These are phyloP conservation scores for Drosophila formosana DNA, from an alignment of 2,888 invertebrate species.

Conservation along the genomic window DNA sequence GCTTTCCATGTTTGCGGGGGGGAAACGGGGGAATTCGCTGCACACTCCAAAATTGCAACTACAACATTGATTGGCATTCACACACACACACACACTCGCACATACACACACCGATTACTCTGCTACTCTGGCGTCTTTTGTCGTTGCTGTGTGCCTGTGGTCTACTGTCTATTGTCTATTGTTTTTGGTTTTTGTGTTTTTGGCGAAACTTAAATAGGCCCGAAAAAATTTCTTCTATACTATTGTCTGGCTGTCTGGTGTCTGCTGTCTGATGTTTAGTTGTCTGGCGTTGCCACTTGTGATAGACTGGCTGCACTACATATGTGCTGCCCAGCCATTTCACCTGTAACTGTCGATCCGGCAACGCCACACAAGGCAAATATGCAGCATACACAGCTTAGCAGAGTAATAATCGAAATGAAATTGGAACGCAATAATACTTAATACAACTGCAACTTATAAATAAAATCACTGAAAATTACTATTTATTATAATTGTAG, in stretches of 20 bases:
- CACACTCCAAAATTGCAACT: slow-evolving; percentile 28
- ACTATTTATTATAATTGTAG: no score
- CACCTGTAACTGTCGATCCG: neutral
- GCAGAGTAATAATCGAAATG: neutral
- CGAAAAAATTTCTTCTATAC: slow-evolving; percentile 59
- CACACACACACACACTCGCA: slow-evolving; percentile 6
- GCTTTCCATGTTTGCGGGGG: slow-evolving; percentile 86
- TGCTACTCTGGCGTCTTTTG: neutral
- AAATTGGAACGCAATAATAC: no score
- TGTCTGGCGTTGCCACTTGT: slow-evolving; percentile 32
- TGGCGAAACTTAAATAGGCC: slow-evolving; percentile 31
- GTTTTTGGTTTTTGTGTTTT: slow-evolving; percentile 15
- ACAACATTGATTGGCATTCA: slow-evolving; percentile 47
- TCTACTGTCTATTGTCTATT: neutral
- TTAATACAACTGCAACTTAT: no score
- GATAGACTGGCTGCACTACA: no score
- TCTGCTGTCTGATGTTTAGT: slow-evolving; percentile 53
- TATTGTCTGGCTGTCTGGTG: slow-evolving; percentile 30
- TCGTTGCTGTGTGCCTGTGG: neutral
- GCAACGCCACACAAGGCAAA: neutral
- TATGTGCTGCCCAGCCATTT: no score
- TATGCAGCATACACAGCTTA: neutral
- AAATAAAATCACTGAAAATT: no score
- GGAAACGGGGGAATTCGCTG: slow-evolving; percentile 11
- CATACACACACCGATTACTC: slow-evolving; percentile 1